A percentile compares a stretch with the other conserved stretches of the same genome.
These are phyloP conservation scores for Malurus leucopterus DNA, from an alignment of 2,797 vertebrate genomes.

Conservation along the genomic window DNA sequence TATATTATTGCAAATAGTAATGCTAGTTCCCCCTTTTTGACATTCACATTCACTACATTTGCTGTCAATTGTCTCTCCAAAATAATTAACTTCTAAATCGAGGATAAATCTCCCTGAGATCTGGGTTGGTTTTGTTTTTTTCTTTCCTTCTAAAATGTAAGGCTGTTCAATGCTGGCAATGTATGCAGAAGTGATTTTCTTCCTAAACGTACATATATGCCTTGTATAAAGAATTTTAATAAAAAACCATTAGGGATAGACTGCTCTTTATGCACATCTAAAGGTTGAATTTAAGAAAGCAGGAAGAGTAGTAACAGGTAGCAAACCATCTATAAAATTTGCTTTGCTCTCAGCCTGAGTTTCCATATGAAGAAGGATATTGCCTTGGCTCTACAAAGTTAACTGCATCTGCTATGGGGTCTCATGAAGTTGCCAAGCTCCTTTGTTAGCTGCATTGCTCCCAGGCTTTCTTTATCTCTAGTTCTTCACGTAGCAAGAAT, in stretches of 20 bases:
- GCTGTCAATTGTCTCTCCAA: background rate
- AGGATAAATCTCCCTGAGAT: background rate
- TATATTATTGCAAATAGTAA: background rate
- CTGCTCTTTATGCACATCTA: background rate
- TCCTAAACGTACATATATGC: background rate
- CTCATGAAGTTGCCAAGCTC: background rate
- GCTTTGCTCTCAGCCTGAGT: background rate
- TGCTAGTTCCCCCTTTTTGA: background rate
- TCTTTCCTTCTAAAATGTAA: background rate
- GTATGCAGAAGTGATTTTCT: background rate
- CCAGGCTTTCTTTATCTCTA: background rate
- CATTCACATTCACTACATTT: background rate
- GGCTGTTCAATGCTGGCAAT: background rate
- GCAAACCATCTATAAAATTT: background rate
- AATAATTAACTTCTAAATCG: background rate
- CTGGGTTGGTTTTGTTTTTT: background rate
- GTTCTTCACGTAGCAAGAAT: background rate
- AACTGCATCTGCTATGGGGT: fast-evolving
- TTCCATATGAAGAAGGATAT: background rate
- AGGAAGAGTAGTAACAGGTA: background rate
- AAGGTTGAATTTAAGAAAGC: background rate
- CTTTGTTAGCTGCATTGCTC: background rate
- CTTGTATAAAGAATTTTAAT: background rate
- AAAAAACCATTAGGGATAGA: background rate
- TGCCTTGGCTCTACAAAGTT: background rate